phyloP scores from a whole-genome alignment of 1,140 invertebrate species.

The Akabosia matsudoensis region DNA sequence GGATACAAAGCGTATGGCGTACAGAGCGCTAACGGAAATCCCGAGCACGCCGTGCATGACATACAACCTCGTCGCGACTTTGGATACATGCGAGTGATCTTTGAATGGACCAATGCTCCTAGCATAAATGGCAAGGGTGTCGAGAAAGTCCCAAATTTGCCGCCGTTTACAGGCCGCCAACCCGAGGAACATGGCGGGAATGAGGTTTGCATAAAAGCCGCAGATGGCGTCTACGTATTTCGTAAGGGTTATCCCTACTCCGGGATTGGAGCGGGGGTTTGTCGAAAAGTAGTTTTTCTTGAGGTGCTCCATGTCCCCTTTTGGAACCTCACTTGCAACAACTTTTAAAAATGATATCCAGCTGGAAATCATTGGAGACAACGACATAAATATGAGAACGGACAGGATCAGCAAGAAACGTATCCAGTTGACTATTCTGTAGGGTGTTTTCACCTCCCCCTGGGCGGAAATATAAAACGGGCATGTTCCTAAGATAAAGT shows the following conservation, averaged over 20 bases:
- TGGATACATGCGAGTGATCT: not conserved
- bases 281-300: not conserved
- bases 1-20: not conserved
- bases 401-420: not conserved
- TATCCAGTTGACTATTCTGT: not conserved
- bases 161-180: not conserved
- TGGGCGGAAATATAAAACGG: not conserved
- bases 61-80: not conserved
- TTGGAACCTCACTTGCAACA: too few species aligned
- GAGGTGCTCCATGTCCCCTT: not conserved
- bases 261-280: not conserved
- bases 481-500: constrained; percentile 6
- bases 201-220: not conserved
- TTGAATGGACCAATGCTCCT: not conserved
- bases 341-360: not conserved
- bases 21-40: not conserved
- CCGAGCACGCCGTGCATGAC: not conserved
- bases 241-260: not conserved
- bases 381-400: not conserved
- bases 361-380: not conserved
- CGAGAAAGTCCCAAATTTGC: not conserved
- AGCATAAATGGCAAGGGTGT: not conserved
- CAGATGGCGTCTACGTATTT: not conserved
- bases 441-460: not conserved
- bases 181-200: not conserved